Percentiles rank a stretch among this genome's conserved stretches.
Evolutionary conservation across 2,888 invertebrate species (phyloP).

Genomic region (Vannuccia rotundouncinata): DNA sequence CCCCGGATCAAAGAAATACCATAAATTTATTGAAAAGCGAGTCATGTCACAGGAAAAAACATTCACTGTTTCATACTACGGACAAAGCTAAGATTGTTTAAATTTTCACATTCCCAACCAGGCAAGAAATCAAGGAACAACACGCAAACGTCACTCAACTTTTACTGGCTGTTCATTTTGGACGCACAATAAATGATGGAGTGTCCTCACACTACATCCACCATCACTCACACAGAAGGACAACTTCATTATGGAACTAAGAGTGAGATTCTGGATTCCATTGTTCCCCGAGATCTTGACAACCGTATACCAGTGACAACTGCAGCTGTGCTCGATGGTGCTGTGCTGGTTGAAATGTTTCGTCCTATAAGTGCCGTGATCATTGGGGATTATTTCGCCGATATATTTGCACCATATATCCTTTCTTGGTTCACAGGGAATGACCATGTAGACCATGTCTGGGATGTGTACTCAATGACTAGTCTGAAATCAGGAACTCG

Average conservation of each 20-base stretch:
- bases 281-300: constrained; percentile 37
- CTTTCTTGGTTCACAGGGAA: constrained; percentile 36
- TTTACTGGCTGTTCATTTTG: constrained; percentile 33
- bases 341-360: constrained; percentile 39
- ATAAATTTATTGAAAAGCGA: too few relatives aligned
- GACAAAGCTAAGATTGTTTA: too few relatives aligned
- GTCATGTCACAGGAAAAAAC: too few relatives aligned
- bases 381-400: constrained; percentile 39
- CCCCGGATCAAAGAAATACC: too few relatives aligned
- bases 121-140: constrained; percentile 36
- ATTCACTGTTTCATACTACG: too few relatives aligned
- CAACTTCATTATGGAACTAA: constrained; percentile 34
- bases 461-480: constrained; percentile 27
- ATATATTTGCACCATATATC: constrained; percentile 37
- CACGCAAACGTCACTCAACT: constrained; percentile 35
- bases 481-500: constrained; percentile 39
- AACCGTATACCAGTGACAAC: constrained; percentile 35
- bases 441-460: constrained; percentile 19
- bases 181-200: constrained; percentile 31
- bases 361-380: too few relatives aligned
- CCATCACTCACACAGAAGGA: not conserved
- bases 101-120: constrained; percentile 36
- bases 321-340: too few relatives aligned
- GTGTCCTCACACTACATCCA: constrained; percentile 15
- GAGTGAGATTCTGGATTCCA: constrained; percentile 36